A percentile compares a stretch with the other conserved stretches of the same genome.
phyloP scores from a whole-genome alignment of 2,113 vertebrate genomes.

The Pyxicephalus adspersus region DNA sequence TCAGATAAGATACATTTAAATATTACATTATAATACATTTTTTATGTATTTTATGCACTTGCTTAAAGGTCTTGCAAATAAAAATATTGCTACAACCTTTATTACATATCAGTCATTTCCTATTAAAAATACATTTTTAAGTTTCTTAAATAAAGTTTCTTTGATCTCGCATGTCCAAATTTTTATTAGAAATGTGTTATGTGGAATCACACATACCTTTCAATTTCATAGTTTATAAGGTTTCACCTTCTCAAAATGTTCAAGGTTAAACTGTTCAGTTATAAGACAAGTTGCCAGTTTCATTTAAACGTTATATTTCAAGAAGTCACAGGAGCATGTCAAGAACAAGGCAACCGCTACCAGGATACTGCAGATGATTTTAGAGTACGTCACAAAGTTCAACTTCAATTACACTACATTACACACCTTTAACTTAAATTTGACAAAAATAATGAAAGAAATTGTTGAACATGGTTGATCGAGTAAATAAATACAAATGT shows the following conservation, averaged over 20 bases:
- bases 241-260: conserved; percentile 43
- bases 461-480: neutral
- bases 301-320: conserved; percentile 40
- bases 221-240: conserved; percentile 26
- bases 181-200: neutral
- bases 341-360: conserved; percentile 40
- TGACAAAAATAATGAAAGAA: neutral
- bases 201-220: conserved; percentile 1
- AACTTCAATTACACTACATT: conserved; percentile 29
- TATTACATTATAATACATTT: too few species aligned
- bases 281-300: conserved; percentile 52
- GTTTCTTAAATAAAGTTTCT: neutral
- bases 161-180: neutral
- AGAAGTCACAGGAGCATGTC: conserved; percentile 42
- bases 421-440: neutral
- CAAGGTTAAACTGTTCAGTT: conserved; percentile 49
- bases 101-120: too few species aligned
- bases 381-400: neutral
- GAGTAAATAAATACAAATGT: too few species aligned
- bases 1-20: too few species aligned
- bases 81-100: too few species aligned
- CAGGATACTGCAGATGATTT: conserved; percentile 9
- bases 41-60: too few species aligned
- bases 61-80: too few species aligned
- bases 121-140: neutral